Base-by-base conservation (phyloP, 2,797 vertebrate genomes). In the Vireo griseus region DNA sequence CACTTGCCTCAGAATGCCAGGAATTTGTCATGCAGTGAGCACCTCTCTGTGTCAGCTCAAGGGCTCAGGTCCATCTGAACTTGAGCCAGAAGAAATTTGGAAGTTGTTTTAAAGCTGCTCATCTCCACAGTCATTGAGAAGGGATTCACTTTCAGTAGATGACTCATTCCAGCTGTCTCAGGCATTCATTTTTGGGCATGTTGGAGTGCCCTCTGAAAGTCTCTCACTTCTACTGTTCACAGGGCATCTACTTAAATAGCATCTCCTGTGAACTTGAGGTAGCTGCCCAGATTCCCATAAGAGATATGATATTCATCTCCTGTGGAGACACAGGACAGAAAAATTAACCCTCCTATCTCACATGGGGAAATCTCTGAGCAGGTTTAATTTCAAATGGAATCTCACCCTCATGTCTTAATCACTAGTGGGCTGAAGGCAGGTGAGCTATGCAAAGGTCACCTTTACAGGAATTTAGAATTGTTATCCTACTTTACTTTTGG, bases 61-160 rank as follows among this genome's bases (percentile, higher is more conserved):
- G 33, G 68, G 42, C 65, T 76, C 45, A 40, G 21, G 28, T 79
- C 55, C 58, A 65, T 26, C 68, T 86, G 80, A 86, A 86, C 50
- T 12, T 17, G 15, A 86, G 58, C 45, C 58, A 76, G 55, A 61
- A 86, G 58, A 51, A 85, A 76, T 50, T 47, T 59, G 24, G 25
- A 95, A 84, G 37, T 67, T 68, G 66, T 52, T 86, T 62, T 47
- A 54, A 79, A 86, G 54, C n/a, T 75, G 25, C n/a, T 89, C 15
- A 37, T 72, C 44, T 62, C 54, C 50, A 58, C 6, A 71, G 58
- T 25, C n/a, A 82, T 39, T 48, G 57, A 74, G 39, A 74, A 67
- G 6, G 52, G 39, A 71, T 57, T 69, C 31, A 35, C 37, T 74
- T n/a, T 24, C 16, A 78, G 31, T 16, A 26, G 31, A 19, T 37